Base-by-base conservation (phyloP, 2,797 vertebrate species). In the Oreochromis mossambicus region DNA sequence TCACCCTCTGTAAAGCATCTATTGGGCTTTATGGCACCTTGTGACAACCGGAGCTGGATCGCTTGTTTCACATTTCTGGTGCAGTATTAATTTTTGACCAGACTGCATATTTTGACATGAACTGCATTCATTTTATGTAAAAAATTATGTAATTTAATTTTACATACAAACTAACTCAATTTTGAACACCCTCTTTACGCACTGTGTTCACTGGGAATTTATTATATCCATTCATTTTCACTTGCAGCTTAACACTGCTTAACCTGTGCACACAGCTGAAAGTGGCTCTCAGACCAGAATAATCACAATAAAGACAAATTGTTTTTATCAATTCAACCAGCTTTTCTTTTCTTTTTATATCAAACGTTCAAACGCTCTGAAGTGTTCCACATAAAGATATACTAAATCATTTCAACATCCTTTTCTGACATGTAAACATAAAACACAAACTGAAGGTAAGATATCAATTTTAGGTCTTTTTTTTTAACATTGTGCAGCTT, bases 371-470 rank as follows among this genome's bases (percentile, higher is more conserved):
- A 89, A 88, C 79, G 78, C 76, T 86, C 78, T 90, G 63, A 41
- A 80, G 76, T 89, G 81, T 90, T 91, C 79, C 78, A 91, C 92
- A 91, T 89, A 81, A 90, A 91, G 83, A 92, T 89, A 89, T 89
- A 87, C 85, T 85, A 90, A 91, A 89, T 88, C 3, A 86, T 92
- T 86, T 93, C 34, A 89, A 85, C 83, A 82, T 86, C 78, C 36
- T 90, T 84, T 85, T 83, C 52, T 83, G 66, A 94, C 89, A 92
- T 91, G 91, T 93, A 93, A 93, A 92, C 93, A 94, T 81, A 91
- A 91, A 91, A 86, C 90, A 91, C 87, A 91, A 87, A 90, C 38
- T 82, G 54, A 92, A 93, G 77, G 73, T 85, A 84, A 87, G 70
- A 92, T 86, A 86, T 91, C 85, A 89, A 82, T 86, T 92, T 85